phyloP scores from a whole-genome alignment of 2,888 invertebrate genomes.

The Ptilodon capucinus region DNA sequence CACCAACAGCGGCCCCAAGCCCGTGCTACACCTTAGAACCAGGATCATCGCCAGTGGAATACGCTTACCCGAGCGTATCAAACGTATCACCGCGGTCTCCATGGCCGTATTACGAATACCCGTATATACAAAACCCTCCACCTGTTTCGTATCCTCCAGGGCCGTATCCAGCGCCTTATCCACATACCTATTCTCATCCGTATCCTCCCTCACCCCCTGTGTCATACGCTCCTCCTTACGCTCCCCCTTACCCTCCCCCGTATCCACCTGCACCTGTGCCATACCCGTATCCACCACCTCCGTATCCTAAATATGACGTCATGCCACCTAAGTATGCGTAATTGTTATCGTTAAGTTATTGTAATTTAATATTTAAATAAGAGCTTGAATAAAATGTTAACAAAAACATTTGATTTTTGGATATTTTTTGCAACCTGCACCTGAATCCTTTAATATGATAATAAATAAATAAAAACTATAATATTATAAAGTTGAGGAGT shows the following conservation, averaged over 20 bases:
- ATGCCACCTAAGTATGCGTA: conserved; percentile 10
- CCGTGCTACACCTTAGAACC: conserved; percentile 18
- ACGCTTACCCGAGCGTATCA: conserved; percentile 9
- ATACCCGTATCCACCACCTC: conserved; percentile 13
- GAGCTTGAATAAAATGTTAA: no score
- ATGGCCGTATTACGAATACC: conserved; percentile 13
- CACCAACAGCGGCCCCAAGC: conserved; percentile 12
- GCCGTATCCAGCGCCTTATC: conserved; percentile 24
- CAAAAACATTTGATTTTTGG: no score
- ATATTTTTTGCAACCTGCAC: no score
- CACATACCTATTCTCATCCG: conserved; percentile 17
- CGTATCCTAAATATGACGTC: conserved; percentile 11
- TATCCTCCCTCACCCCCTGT: conserved; percentile 7
- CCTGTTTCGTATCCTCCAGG: conserved; percentile 13
- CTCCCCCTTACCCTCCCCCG: conserved; percentile 19
- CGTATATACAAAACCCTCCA: conserved; percentile 5
- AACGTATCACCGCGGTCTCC: conserved; percentile 3
- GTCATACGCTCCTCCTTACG: conserved; percentile 14
- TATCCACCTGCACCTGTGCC: conserved; percentile 15
- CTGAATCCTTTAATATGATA: no score
- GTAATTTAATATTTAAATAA: background rate
- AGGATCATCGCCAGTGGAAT: conserved; percentile 10
- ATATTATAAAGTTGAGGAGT: no score
- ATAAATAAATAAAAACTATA: no score
- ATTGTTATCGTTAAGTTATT: background rate